Evolutionary conservation across 2,113 vertebrate species (phyloP).

Genomic region (Butorides virescens): DNA sequence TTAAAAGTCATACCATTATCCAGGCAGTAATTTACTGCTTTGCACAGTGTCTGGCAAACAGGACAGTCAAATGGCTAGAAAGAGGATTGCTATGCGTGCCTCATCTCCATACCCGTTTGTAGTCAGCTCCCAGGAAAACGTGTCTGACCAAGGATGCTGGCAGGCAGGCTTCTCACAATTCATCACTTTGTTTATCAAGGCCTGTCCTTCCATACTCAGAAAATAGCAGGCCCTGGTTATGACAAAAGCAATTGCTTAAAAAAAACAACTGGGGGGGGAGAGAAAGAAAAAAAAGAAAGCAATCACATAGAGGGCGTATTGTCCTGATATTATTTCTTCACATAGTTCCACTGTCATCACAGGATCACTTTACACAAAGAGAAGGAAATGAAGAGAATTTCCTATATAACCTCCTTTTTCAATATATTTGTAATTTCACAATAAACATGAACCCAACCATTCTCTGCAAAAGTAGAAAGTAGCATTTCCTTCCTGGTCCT

Average conservation of each 20-base stretch:
- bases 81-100: background rate
- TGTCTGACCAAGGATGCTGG: background rate
- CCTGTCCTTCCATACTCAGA: background rate
- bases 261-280: background rate
- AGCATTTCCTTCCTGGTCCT: background rate
- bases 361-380: background rate
- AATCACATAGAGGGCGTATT: background rate
- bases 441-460: background rate
- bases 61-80: background rate
- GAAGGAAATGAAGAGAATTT: slow-evolving; percentile 6
- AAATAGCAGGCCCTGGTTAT: background rate
- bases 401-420: background rate
- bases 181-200: background rate
- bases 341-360: background rate
- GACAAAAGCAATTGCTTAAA: background rate
- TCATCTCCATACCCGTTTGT: background rate
- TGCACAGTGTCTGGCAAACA: background rate
- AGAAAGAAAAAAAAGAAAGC: background rate
- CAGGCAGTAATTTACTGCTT: background rate
- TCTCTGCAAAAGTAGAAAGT: background rate
- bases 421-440: background rate
- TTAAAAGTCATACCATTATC: background rate
- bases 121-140: background rate
- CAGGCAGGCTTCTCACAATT: background rate
- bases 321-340: background rate